Percentiles rank a stretch among this genome's conserved stretches.
These are phyloP conservation scores for Antrozous pallidus DNA, from an alignment of 2,797 vertebrate species.

Conservation along the genomic window DNA sequence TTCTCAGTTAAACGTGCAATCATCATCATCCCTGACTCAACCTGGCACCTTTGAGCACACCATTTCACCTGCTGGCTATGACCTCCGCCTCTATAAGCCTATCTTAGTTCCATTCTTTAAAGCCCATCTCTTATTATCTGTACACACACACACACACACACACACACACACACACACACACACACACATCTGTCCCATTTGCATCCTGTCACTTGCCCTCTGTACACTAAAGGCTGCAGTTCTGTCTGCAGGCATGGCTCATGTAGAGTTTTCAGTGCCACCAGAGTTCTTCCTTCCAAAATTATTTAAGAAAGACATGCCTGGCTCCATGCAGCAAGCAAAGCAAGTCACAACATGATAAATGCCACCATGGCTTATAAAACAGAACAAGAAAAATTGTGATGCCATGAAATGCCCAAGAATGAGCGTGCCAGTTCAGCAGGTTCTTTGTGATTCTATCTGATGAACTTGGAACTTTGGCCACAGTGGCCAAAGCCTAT, in stretches of 20 bases:
- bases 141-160: accelerated
- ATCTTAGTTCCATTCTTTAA: background rate
- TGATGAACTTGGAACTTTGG: background rate
- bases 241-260: background rate
- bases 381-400: background rate
- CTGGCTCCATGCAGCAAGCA: background rate
- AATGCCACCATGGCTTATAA: background rate
- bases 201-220: background rate
- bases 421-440: background rate
- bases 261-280: background rate
- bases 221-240: background rate
- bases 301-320: background rate
- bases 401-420: background rate
- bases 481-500: background rate
- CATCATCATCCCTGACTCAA: background rate
- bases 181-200: too few species aligned
- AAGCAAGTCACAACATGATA: background rate
- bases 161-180: too few species aligned
- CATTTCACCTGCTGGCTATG: background rate
- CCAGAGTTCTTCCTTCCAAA: background rate
- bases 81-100: background rate
- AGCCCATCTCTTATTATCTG: background rate
- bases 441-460: background rate
- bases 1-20: background rate
- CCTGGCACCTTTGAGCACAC: background rate